Conservation (phyloP, 1,140 invertebrate genomes). For the Plutomurus gul region DNA sequence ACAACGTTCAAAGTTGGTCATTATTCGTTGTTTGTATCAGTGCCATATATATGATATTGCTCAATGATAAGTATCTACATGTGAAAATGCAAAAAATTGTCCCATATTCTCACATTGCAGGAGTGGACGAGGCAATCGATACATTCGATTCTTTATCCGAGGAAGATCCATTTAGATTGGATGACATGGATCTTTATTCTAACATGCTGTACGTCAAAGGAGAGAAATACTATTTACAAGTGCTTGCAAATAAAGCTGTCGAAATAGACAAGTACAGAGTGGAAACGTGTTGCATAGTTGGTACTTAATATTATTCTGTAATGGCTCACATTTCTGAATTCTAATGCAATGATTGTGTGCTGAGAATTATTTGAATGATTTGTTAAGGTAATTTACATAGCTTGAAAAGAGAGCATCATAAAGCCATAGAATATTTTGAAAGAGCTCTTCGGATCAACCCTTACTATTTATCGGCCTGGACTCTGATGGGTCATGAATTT, state of each 20-base stretch:
- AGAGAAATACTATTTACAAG: conserved; percentile 86
- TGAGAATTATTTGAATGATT: conserved; percentile 14
- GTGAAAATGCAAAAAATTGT: not conserved
- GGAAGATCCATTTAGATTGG: conserved; percentile 87
- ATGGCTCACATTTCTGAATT: conserved; percentile 7
- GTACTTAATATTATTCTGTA: conserved; percentile 65
- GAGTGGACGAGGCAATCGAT: conserved; percentile 85
- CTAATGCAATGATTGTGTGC: not conserved
- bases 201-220: conserved; percentile 95
- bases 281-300: conserved; percentile 98
- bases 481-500: conserved; percentile 97
- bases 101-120: conserved; percentile 62
- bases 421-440: conserved; percentile 95
- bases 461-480: conserved; percentile 93
- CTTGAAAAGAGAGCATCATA: conserved; percentile 92
- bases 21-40: too few relatives aligned
- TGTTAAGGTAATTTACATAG: conserved; percentile 93
- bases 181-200: conserved; percentile 96
- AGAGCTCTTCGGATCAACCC: conserved; percentile 93
- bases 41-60: not conserved
- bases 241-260: conserved; percentile 89
- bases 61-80: too few relatives aligned
- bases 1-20: conserved; percentile 85
- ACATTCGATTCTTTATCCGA: conserved; percentile 80
- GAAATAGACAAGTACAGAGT: conserved; percentile 95